A percentile compares a stretch with the other conserved stretches of the same genome.
Conservation (phyloP, 2,797 vertebrate genomes). For the Siniperca undulata region DNA sequence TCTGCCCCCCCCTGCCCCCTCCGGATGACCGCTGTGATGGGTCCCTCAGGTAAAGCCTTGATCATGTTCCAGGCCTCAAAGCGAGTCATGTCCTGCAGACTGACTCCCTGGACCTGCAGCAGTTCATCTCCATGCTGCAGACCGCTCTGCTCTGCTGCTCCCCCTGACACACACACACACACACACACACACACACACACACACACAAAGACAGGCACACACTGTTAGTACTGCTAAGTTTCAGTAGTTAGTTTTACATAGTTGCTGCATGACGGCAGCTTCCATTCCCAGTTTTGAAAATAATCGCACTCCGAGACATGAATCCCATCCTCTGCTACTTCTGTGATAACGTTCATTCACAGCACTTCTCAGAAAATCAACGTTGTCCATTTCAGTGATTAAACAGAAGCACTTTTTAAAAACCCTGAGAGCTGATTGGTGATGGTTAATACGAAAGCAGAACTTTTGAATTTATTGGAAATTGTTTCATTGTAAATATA, state of each 20-base stretch:
- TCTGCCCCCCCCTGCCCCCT: conserved; percentile 66
- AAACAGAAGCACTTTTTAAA: neutral
- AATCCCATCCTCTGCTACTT: neutral
- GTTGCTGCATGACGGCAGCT: neutral
- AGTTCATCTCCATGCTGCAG: conserved; percentile 92
- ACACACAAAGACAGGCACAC: neutral
- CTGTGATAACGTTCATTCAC: neutral
- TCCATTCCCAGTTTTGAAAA: neutral
- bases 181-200: neutral
- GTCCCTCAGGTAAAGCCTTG: conserved; percentile 91
- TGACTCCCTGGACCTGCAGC: conserved; percentile 86
- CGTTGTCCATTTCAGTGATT: no score
- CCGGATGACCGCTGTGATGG: conserved; percentile 82
- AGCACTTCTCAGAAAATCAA: no score
- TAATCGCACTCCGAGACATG: neutral
- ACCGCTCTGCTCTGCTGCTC: conserved; percentile 83
- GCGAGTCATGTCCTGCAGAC: conserved; percentile 89
- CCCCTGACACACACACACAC: conserved; percentile 71
- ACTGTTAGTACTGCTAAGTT: no score
- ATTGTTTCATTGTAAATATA: neutral
- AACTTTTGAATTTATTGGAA: neutral
- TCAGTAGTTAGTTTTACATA: no score
- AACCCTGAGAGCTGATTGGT: neutral
- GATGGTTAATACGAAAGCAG: neutral
- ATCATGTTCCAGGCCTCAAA: conserved; percentile 95